Evolutionary conservation across 2,888 invertebrate species (phyloP), one percentile per base, ranked within the genome.

Genomic region (Protonemura montana): DNA sequence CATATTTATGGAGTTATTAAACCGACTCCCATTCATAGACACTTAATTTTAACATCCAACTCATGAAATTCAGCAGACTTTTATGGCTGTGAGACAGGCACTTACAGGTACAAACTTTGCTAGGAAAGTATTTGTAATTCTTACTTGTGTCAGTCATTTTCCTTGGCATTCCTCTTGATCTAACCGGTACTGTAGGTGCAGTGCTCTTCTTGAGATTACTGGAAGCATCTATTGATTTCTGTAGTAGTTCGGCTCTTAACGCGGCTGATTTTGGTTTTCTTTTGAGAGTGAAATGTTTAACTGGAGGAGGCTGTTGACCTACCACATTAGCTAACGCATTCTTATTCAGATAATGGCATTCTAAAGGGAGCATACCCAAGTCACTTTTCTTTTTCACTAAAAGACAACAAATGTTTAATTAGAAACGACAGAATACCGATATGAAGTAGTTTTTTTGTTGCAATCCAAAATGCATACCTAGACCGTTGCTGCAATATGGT

Each of bases 61-160:
- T n/a, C n/a, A n/a, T n/a, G n/a, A n/a, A n/a, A n/a, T n/a, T n/a
- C n/a, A n/a, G n/a, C n/a, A n/a, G n/a, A n/a, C n/a, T n/a, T n/a
- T n/a, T n/a, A n/a, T n/a, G n/a, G n/a, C n/a, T n/a, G n/a, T n/a
- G n/a, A n/a, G n/a, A n/a, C n/a, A n/a, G n/a, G n/a, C n/a, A n/a
- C n/a, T n/a, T n/a, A n/a, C n/a, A n/a, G n/a, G n/a, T n/a, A n/a
- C n/a, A n/a, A n/a, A n/a, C n/a, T n/a, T n/a, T n/a, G n/a, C n/a
- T n/a, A n/a, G n/a, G 35, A 35, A 35, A 10, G 21, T 59, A 59
- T 59, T 10, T 13, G 5, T 25, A 7, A 78, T 25, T 90, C 93
- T 93, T 92, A 97, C 97, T 98, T 76, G 97, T 97, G 90, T 98
- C 98, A 89, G 98, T 98, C 97, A 98, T 98, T 93, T 98, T 98